Percentiles rank a stretch among this genome's conserved stretches.
Conservation (phyloP, 2,113 vertebrate genomes). For the Suncus etruscus region DNA sequence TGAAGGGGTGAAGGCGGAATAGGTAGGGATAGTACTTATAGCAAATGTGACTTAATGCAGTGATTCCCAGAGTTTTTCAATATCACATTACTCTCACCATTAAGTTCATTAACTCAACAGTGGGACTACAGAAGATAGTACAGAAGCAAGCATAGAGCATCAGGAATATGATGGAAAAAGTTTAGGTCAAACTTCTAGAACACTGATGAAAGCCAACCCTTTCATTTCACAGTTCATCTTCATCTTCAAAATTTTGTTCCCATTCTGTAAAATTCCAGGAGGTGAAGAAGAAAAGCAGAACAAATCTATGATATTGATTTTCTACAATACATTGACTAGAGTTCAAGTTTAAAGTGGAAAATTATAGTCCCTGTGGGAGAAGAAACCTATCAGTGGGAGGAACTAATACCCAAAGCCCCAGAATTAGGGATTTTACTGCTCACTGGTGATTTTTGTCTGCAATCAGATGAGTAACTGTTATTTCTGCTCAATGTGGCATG, state of each 20-base stretch:
- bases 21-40: not conserved
- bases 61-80: not conserved
- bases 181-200: constrained; percentile 42
- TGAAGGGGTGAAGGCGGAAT: not conserved
- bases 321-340: constrained; percentile 75
- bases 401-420: constrained; percentile 67
- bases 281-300: constrained; percentile 68
- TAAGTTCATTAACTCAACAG: not conserved
- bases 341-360: constrained; percentile 83
- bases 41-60: constrained; percentile 1
- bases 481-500: constrained; percentile 50
- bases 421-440: constrained; percentile 77
- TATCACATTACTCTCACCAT: not conserved
- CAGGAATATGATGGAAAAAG: not conserved
- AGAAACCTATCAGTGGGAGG: constrained; percentile 74
- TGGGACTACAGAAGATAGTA: not conserved
- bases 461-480: constrained; percentile 24
- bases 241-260: constrained; percentile 70
- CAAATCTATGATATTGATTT: constrained; percentile 82
- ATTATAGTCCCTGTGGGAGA: constrained; percentile 75
- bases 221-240: constrained; percentile 66
- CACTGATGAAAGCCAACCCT: constrained; percentile 42
- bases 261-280: constrained; percentile 69
- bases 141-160: not conserved
- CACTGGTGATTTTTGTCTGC: constrained; percentile 60